Conservation (phyloP, 2,888 invertebrate species). For the Philereme transversata region DNA sequence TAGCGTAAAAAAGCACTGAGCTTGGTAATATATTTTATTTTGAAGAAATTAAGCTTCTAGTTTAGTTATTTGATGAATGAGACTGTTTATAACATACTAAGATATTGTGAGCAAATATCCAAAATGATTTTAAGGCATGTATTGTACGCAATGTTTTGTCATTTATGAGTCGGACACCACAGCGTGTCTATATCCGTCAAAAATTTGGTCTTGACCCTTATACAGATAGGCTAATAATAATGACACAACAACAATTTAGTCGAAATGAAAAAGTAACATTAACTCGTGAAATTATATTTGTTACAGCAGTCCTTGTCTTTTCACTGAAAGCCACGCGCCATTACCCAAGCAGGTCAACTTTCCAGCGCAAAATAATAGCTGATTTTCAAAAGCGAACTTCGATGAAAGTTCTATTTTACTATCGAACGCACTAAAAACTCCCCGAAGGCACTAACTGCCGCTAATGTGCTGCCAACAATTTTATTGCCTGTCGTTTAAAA, state of each 20-base stretch:
- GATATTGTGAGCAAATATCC: too few species aligned
- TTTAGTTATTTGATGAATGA: too few species aligned
- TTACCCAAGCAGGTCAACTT: constrained; percentile 28
- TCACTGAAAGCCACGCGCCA: constrained; percentile 11
- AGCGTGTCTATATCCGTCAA: too few species aligned
- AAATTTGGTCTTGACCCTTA: too few species aligned
- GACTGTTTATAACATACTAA: too few species aligned
- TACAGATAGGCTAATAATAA: not conserved
- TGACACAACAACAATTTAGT: not conserved
- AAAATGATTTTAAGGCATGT: too few species aligned
- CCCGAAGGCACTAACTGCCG: constrained; percentile 47
- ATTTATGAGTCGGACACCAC: too few species aligned
- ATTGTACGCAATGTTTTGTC: too few species aligned
- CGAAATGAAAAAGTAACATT: constrained; percentile 3
- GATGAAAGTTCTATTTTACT: constrained; percentile 35
- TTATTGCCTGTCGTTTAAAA: constrained; percentile 55
- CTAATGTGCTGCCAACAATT: constrained; percentile 47
- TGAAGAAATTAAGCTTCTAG: too few species aligned
- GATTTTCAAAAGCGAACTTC: constrained; percentile 22
- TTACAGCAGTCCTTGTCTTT: constrained; percentile 10
- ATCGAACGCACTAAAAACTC: constrained; percentile 46
- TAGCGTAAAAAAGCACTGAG: too few species aligned
- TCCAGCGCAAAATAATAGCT: constrained; percentile 25
- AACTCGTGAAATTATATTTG: constrained; percentile 10
- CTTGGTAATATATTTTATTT: too few species aligned